These are phyloP conservation scores for Vulpes vulpes DNA, from an alignment of 2,113 vertebrate genomes.

Conservation along the genomic window DNA sequence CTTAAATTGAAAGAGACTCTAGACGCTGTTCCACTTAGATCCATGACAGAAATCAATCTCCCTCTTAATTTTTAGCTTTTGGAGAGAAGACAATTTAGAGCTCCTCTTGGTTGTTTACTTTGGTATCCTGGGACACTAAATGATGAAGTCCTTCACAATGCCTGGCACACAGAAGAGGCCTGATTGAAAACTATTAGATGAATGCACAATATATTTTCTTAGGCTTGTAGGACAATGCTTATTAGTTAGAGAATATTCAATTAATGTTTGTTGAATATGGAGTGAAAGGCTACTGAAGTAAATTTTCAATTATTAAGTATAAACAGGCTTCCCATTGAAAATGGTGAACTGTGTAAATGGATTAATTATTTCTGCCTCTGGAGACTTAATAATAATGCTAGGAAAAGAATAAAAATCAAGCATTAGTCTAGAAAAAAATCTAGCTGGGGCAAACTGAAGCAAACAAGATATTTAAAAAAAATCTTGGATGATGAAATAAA, in stretches of 20 bases:
- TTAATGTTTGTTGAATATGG: conserved; percentile 22
- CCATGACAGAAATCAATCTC: background rate
- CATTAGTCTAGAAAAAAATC: background rate
- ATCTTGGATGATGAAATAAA: background rate
- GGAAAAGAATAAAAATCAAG: conserved; percentile 9
- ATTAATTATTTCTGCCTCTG: conserved; percentile 25
- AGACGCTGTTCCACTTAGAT: background rate
- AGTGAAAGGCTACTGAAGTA: background rate
- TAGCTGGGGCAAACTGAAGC: background rate
- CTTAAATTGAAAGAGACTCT: background rate
- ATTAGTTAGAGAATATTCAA: background rate
- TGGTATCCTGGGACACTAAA: background rate
- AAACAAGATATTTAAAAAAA: background rate
- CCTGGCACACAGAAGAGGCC: background rate
- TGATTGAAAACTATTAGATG: conserved; percentile 11
- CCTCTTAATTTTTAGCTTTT: background rate
- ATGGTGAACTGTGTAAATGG: background rate
- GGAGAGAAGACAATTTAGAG: conserved; percentile 37
- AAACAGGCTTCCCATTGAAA: background rate
- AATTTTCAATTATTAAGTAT: background rate
- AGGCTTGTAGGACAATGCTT: background rate
- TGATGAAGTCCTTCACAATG: background rate
- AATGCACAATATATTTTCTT: background rate
- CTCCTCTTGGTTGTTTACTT: background rate
- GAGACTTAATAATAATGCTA: background rate